Percentiles rank a stretch among this genome's conserved stretches.
Evolutionary conservation across 2,888 invertebrate species (phyloP).

Genomic region (Agrochola lota): DNA sequence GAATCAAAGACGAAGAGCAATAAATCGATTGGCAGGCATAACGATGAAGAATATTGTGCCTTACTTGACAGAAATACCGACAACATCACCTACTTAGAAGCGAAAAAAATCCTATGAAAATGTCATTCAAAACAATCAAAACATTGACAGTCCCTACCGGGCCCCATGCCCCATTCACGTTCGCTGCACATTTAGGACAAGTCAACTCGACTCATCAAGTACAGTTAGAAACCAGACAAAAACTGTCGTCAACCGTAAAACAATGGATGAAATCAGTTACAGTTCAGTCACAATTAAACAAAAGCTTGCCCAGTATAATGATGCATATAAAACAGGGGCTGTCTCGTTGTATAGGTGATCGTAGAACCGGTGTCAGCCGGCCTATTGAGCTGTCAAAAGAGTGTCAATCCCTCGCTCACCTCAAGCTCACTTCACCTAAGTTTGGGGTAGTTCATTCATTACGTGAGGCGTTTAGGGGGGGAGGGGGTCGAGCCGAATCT

Average conservation of each 20-base stretch:
- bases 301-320: not conserved
- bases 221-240: constrained; percentile 32
- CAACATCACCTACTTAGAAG: not conserved
- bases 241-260: constrained; percentile 25
- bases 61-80: not conserved
- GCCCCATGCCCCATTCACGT: constrained; percentile 28
- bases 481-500: too few species aligned
- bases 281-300: constrained; percentile 38
- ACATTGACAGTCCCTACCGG: not conserved
- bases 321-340: not conserved
- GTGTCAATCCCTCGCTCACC: too few species aligned
- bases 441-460: too few species aligned
- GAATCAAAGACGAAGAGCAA: not conserved
- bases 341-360: too few species aligned
- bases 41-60: not conserved
- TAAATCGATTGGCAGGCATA: not conserved
- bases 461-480: too few species aligned
- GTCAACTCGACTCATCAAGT: constrained; percentile 11
- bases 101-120: not conserved
- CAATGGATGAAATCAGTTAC: constrained; percentile 34
- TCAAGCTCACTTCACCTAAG: too few species aligned
- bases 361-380: too few species aligned
- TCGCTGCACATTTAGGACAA: constrained; percentile 42
- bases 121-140: not conserved
- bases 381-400: too few species aligned